phyloP scores from a whole-genome alignment of 2,113 vertebrate genomes.

The Phalacrocorax carbo region DNA sequence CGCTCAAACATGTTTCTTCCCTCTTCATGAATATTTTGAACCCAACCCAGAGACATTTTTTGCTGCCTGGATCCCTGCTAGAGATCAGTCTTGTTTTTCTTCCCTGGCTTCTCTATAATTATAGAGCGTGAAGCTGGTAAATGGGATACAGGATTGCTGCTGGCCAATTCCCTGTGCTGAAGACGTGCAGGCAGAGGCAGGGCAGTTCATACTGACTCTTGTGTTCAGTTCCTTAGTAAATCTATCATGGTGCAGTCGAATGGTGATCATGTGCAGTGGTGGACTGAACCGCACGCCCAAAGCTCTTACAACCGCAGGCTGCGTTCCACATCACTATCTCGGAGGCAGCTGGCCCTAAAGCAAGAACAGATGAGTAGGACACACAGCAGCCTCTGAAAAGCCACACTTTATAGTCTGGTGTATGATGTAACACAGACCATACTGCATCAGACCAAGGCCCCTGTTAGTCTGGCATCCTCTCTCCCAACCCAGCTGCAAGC shows the following conservation, averaged over 20 bases:
- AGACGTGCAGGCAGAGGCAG: neutral
- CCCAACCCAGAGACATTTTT: neutral
- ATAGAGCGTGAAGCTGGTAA: neutral
- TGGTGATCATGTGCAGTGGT: neutral
- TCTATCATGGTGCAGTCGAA: neutral
- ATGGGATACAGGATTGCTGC: neutral
- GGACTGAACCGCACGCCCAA: neutral
- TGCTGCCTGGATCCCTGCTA: neutral
- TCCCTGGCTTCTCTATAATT: neutral
- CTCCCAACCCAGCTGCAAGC: neutral
- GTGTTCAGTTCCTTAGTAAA: neutral
- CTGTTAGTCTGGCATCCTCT: neutral
- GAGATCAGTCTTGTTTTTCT: neutral
- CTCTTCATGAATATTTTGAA: neutral
- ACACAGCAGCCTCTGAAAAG: neutral
- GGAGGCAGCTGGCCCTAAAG: neutral
- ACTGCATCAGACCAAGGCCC: too few species aligned
- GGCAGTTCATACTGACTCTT: neutral
- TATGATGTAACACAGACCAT: neutral
- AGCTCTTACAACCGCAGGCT: neutral
- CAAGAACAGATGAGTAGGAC: neutral
- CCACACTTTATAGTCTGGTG: neutral
- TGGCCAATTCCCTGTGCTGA: neutral
- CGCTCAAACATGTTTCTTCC: neutral
- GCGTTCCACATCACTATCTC: neutral